Evolutionary conservation across 1,140 invertebrate genomes (phyloP), one percentile per base, ranked within the genome.

Genomic region (Eciton burchellii): DNA sequence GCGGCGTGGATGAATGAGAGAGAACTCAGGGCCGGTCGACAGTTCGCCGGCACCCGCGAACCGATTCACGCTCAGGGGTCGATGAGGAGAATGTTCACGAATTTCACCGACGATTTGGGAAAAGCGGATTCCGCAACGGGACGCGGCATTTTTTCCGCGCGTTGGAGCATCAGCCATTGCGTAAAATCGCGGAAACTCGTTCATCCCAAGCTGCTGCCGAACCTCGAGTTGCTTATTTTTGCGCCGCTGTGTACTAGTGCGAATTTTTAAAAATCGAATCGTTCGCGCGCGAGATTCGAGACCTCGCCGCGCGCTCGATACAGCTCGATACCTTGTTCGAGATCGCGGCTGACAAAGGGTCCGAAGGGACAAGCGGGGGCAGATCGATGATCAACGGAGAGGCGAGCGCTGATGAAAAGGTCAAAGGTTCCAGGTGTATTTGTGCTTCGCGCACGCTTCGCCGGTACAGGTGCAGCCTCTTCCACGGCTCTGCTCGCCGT

Each of bases 401-500:
- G 65, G 56, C 59, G 73, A 84, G 85, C 83, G 86, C 89, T 88
- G 89, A 88, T 89, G 87, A 84, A 89, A 89, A 89, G 87, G 86
- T 89, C 89, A 90, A 89, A 91, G 89, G 88, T 91, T 90, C 71
- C 89, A 91, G 90, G 90, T 90, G 90, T 91, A 85, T 89, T 89
- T 91, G 90, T 89, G 89, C 85, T 88, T 90, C 88, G 86, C 88
- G 85, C 72, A 89, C 83, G 77, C n/a, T n/a, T n/a, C n/a, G 83
- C 84, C 89, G 90, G 82, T 91, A 91, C 89, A 91, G 90, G 88
- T 90, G 90, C 91, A 91, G 92, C 91, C 93, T 94, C 93, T 93
- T 94, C 86, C 91, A 89, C 92, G 76, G 89, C 90, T 91, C 92
- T 94, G 92, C 88, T 94, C 87, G 90, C 93, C 93, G 93, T 91